phyloP scores from a whole-genome alignment of 2,113 vertebrate species.

The Cinclus mexicanus region DNA sequence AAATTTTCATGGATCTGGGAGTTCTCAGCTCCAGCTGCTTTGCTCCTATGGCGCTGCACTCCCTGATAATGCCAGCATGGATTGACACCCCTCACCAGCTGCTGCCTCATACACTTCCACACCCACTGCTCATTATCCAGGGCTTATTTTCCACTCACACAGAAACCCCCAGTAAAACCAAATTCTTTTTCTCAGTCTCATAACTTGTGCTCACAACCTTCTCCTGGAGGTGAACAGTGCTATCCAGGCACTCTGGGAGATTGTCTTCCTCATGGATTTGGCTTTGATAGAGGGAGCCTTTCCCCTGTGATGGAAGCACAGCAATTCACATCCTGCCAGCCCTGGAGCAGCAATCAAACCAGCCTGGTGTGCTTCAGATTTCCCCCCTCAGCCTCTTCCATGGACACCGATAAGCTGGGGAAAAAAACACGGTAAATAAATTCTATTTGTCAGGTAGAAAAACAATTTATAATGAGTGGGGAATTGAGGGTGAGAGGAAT shows the following conservation, averaged over 20 bases:
- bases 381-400: not conserved
- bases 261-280: not conserved
- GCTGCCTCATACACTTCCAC: not conserved
- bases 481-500: not conserved
- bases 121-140: not conserved
- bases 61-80: not conserved
- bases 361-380: not conserved
- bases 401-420: not conserved
- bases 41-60: not conserved
- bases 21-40: not conserved
- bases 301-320: not conserved
- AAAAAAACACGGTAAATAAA: not conserved
- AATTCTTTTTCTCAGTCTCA: not conserved
- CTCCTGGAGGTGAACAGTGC: not conserved
- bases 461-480: not conserved
- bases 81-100: not conserved
- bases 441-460: not conserved
- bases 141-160: not conserved
- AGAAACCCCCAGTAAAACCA: not conserved
- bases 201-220: not conserved
- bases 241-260: not conserved
- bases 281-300: not conserved
- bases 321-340: not conserved
- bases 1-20: not conserved
- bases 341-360: not conserved